phyloP scores from a whole-genome alignment of 2,797 vertebrate species.

The Pelodytes ibericus region DNA sequence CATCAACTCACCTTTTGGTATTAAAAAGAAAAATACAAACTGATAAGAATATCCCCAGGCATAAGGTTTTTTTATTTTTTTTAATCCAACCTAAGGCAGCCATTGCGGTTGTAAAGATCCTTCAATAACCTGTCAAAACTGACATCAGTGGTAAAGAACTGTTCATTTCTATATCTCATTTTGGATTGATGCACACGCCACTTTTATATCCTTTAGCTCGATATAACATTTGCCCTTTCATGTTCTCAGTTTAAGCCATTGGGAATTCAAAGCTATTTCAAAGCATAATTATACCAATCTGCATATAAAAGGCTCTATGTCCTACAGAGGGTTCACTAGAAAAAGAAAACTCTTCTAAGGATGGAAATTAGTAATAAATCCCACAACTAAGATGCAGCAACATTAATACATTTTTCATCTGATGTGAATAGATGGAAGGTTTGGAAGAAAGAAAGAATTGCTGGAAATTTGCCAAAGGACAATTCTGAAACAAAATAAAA shows the following conservation, averaged over 20 bases:
- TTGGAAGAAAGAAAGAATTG: constrained; percentile 60
- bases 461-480: constrained; percentile 61
- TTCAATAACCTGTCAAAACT: constrained; percentile 69
- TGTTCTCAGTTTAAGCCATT: constrained; percentile 71
- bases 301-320: constrained; percentile 77
- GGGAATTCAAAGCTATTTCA: constrained; percentile 78
- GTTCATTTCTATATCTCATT: constrained; percentile 67
- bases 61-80: constrained; percentile 39
- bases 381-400: constrained; percentile 68
- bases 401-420: constrained; percentile 69
- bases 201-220: constrained; percentile 70
- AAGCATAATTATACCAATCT: constrained; percentile 78
- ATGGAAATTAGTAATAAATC: constrained; percentile 74
- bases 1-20: constrained; percentile 63
- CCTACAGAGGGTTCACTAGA: constrained; percentile 66
- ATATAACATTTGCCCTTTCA: constrained; percentile 75
- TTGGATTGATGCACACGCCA: constrained; percentile 65
- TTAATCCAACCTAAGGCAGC: constrained; percentile 46
- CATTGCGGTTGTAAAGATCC: constrained; percentile 60
- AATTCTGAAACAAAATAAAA: constrained; percentile 31
- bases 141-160: constrained; percentile 62
- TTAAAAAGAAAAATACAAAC: constrained; percentile 60
- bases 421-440: constrained; percentile 63
- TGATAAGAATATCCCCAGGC: constrained; percentile 60
- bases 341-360: constrained; percentile 65